A percentile compares a stretch with the other conserved stretches of the same genome.
Conservation (phyloP, 1,140 invertebrate genomes). For the Pinna nobilis region DNA sequence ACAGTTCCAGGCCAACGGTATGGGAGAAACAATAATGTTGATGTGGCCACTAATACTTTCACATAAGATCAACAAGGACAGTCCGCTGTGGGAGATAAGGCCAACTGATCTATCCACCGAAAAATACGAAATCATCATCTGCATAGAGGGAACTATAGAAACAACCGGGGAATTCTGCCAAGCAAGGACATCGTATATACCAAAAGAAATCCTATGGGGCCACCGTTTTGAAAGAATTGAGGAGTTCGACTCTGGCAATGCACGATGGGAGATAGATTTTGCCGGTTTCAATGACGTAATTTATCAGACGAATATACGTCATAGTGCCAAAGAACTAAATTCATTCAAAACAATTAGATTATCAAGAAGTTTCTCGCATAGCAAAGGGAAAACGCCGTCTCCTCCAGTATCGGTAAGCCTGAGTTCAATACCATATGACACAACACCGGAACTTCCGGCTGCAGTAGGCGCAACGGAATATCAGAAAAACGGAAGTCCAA, state of each 20-base stretch:
- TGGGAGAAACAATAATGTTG: constrained; percentile 90
- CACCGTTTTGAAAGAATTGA: constrained; percentile 75
- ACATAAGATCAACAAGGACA: constrained; percentile 88
- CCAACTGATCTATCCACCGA: constrained; percentile 91
- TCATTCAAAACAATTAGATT: constrained; percentile 36
- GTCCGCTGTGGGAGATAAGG: constrained; percentile 91
- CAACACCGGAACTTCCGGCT: constrained; percentile 26
- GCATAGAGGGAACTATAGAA: constrained; percentile 87
- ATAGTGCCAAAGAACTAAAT: constrained; percentile 63
- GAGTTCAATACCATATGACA: constrained; percentile 27
- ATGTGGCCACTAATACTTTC: constrained; percentile 91
- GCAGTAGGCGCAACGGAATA: constrained; percentile 25
- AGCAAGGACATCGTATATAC: constrained; percentile 75
- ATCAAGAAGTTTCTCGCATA: not conserved
- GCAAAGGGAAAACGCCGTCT: not conserved
- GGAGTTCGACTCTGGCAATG: constrained; percentile 65
- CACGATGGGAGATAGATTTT: constrained; percentile 67
- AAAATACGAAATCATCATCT: constrained; percentile 95
- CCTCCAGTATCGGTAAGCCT: constrained; percentile 13
- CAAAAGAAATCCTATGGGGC: constrained; percentile 76
- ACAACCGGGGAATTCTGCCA: constrained; percentile 74
- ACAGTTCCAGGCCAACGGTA: constrained; percentile 85
- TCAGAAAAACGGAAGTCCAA: constrained; percentile 14
- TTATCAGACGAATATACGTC: constrained; percentile 61
- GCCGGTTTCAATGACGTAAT: constrained; percentile 65